These are phyloP conservation scores for Sturnus vulgaris DNA, from an alignment of 2,113 vertebrate genomes.

Conservation along the genomic window DNA sequence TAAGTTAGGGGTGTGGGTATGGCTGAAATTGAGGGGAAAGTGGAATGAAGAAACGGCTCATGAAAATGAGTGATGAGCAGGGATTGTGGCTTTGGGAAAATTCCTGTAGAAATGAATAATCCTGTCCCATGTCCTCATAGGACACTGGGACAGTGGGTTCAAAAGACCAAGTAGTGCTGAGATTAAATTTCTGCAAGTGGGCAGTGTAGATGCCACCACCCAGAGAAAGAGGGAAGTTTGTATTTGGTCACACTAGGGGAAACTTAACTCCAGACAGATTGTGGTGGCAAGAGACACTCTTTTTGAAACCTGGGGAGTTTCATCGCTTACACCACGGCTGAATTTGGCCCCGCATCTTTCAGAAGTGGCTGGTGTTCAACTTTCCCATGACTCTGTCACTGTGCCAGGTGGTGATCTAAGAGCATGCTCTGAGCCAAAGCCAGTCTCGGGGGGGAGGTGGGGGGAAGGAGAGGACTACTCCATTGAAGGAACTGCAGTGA, in stretches of 20 bases:
- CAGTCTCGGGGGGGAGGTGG: neutral
- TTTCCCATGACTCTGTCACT: constrained; percentile 66
- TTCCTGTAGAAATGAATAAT: neutral
- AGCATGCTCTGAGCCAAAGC: constrained; percentile 28
- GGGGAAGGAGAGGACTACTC: constrained; percentile 2
- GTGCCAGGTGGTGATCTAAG: constrained; percentile 63
- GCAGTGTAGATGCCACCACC: neutral
- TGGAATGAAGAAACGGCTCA: neutral
- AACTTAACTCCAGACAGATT: neutral
- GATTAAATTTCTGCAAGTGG: neutral
- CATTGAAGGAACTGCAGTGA: constrained; percentile 28
- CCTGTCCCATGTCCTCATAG: neutral
- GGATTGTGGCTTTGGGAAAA: neutral
- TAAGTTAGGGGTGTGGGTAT: neutral
- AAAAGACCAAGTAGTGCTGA: neutral
- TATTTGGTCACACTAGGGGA: neutral
- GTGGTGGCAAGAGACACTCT: neutral
- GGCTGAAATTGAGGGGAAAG: neutral
- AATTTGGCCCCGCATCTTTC: constrained; percentile 45
- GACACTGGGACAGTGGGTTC: neutral
- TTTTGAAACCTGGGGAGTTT: constrained; percentile 22
- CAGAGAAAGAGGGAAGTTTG: neutral
- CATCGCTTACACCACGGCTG: neutral
- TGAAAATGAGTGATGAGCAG: neutral
- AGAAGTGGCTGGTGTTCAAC: constrained; percentile 56